These are phyloP conservation scores for Limnephilus lunatus DNA, from an alignment of 2,888 invertebrate genomes.

Conservation along the genomic window DNA sequence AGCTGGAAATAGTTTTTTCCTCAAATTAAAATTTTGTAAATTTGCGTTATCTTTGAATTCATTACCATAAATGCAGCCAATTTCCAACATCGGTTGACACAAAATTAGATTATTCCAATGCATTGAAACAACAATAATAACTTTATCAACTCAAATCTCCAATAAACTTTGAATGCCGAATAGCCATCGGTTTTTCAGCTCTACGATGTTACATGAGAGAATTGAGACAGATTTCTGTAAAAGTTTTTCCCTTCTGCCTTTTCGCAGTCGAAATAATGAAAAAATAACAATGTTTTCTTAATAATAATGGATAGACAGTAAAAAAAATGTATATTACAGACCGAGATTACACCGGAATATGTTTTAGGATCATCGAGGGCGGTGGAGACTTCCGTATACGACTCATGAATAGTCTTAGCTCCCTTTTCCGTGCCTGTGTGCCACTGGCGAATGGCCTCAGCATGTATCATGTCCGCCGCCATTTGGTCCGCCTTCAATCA, in stretches of 20 bases:
- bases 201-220: neutral
- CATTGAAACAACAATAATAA: no score
- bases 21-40: neutral
- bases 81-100: neutral
- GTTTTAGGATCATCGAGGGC: constrained; percentile 70
- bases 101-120: neutral
- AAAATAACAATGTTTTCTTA: neutral
- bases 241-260: neutral
- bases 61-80: neutral
- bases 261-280: neutral
- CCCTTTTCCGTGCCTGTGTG: constrained; percentile 57
- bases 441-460: constrained; percentile 59
- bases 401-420: constrained; percentile 67
- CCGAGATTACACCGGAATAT: constrained; percentile 66
- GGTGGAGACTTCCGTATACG: constrained; percentile 74
- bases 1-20: neutral
- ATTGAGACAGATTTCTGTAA: neutral
- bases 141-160: no score
- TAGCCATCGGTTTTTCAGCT: no score
- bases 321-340: constrained; percentile 53
- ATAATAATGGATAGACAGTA: constrained; percentile 22
- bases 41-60: neutral
- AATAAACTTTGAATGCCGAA: no score
- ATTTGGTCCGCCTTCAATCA: constrained; percentile 64
- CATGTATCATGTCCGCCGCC: constrained; percentile 60